Evolutionary conservation across 2,888 invertebrate species (phyloP), one percentile per base, ranked within the genome.

Genomic region (Ormyrus pomaceus): DNA sequence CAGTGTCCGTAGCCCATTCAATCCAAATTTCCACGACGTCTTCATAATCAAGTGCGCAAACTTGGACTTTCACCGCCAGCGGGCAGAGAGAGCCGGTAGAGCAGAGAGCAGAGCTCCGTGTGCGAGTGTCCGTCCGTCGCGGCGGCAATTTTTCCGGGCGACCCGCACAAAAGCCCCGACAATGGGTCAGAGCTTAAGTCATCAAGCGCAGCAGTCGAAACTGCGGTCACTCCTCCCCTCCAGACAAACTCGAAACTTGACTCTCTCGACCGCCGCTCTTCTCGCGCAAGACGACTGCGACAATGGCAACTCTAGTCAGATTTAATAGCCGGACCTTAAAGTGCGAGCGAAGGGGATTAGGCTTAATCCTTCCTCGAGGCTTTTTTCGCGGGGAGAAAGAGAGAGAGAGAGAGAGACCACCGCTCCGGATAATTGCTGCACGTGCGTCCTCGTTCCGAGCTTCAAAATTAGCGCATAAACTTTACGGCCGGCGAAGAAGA

Each of bases 301-400:
- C 77, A 71, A 77, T 65, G 70, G 56, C 10, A 55, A 56, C 53
- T 58, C 34, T 34, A 34, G 62, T 69, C 74, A 69, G 58, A 79
- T 79, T 79, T 79, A 74, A 79, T 74, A 64, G 79, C 64, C 73
- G 46, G 64, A 74, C 79, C 64, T 69, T 74, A 69, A 69, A 79
- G 79, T 74, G 56, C 61, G 66, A 55, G 61, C n/a, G 9, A 46
- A 53, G 53, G 11, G 61, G 34, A 34, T 34, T 13, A 13, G 45
- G 61, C 46, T 69, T 69, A 62, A 13, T 73, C 13, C 46, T 10
- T 13, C 8, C 2, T 56, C 34, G 34, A 34, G 34, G 34, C 34
- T 34, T 34, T 34, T 34, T 34, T 34, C 34, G 34, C 34, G 34
- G 34, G 4, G 4, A 34, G 34, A 34, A 4, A 34, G 34, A 34